Evolutionary conservation across 1,140 invertebrate species (phyloP), one percentile per base, ranked within the genome.

Genomic region (Drosophila pandora): DNA sequence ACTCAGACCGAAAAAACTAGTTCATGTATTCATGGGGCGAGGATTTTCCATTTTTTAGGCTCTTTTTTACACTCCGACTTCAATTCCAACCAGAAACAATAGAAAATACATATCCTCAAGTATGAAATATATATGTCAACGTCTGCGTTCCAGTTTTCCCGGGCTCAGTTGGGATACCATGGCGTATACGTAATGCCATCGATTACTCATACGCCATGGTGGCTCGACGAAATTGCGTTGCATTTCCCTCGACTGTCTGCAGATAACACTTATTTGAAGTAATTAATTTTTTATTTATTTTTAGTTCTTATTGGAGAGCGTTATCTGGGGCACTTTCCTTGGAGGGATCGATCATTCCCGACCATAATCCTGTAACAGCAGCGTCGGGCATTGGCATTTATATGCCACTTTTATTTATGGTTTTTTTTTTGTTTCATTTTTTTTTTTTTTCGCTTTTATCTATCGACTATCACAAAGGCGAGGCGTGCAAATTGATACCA

Each of bases 1-100:
- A 22, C 65, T 69, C 64, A 69, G 65, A 69, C 65, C 65, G 50
- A 69, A 69, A 50, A 85, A 84, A 80, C 81, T 85, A 84, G 81
- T 87, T 87, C 71, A 84, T 69, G 28, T 45, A 62, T 48, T 59
- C 43, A 21, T 39, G n/a, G 25, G 2, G 7, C n/a, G 21, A n/a
- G n/a, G 25, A 22, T 37, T 23, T 50, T 25, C 63, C 25, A 22
- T 5, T 25, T 28, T 57, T 56, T 62, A 41, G 52, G 25, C 67
- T 34, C 43, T 57, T 56, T 48, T 37, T 37, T 37, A 37, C 10
- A n/a, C 34, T 37, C 34, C 34, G 9, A 12, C 12, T 70, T 23
- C 13, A 13, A n/a, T n/a, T 25, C 23, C 23, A 4, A 25, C 23
- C 5, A 2, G 28, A 3, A 71, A 69, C 65, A 69, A 69, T 69